Conservation (phyloP, 2,797 vertebrate species). For the Urosaurus nigricauda region DNA sequence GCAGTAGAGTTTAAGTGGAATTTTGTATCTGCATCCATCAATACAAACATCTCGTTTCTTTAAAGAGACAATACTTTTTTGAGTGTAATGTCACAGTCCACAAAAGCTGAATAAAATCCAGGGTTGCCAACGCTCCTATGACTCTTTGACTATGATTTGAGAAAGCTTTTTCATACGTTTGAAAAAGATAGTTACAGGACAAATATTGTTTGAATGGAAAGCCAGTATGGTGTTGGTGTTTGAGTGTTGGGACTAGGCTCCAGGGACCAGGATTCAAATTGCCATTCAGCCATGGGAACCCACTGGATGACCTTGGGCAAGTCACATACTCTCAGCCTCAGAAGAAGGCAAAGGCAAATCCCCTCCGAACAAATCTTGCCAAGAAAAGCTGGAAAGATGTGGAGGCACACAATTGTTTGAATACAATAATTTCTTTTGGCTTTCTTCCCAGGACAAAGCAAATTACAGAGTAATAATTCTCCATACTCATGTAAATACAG, state of each 20-base stretch:
- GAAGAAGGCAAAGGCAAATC: too few relatives aligned
- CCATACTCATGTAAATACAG: constrained; percentile 7
- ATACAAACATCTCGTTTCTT: background rate
- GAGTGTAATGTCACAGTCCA: background rate
- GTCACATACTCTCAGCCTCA: too few relatives aligned
- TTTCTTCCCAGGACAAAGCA: background rate
- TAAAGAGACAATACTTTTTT: background rate
- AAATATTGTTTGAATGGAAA: background rate
- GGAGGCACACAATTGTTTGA: background rate
- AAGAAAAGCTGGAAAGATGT: too few relatives aligned
- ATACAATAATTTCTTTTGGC: background rate
- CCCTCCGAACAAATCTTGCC: too few relatives aligned
- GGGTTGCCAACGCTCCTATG: background rate
- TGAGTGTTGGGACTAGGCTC: too few relatives aligned
- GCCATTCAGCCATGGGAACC: too few relatives aligned
- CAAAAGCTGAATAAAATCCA: background rate
- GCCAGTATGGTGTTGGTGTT: too few relatives aligned
- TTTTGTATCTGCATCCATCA: background rate
- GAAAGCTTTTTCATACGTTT: constrained; percentile 16
- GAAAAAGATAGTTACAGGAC: background rate
- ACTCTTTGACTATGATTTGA: background rate
- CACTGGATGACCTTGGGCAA: too few relatives aligned
- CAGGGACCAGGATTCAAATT: too few relatives aligned
- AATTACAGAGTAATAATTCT: background rate
- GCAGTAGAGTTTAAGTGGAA: constrained; percentile 1